These are phyloP conservation scores for Lepus townsendii DNA, from an alignment of 2,797 vertebrate species.

Conservation along the genomic window DNA sequence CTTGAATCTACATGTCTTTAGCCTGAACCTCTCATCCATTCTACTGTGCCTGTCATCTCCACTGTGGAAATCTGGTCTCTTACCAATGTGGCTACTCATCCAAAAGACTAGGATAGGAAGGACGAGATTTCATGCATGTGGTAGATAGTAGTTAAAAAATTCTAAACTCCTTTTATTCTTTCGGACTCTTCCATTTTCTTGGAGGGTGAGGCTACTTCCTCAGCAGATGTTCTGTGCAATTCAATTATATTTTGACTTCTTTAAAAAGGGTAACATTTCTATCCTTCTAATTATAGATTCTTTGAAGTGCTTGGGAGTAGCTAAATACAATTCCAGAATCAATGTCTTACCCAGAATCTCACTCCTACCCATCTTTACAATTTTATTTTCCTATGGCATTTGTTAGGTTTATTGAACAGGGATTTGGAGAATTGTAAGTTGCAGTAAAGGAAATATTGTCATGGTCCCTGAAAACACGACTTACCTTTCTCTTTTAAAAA, in stretches of 20 bases:
- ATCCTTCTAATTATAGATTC: not conserved
- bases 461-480: not conserved
- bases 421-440: not conserved
- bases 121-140: not conserved
- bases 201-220: not conserved
- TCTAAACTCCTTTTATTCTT: not conserved
- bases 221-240: not conserved
- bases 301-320: not conserved
- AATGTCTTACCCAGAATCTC: not conserved
- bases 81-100: not conserved
- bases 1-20: not conserved
- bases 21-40: not conserved
- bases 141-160: not conserved
- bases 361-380: not conserved
- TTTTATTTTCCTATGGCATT: not conserved
- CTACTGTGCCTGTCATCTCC: not conserved
- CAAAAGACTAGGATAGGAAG: not conserved
- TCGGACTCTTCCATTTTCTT: not conserved
- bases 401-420: not conserved
- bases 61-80: not conserved
- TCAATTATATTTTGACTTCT: constrained; percentile 8
- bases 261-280: not conserved
- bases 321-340: not conserved
- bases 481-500: constrained; percentile 8
- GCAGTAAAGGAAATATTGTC: not conserved